Conservation (phyloP, 2,797 vertebrate genomes). For the Channa striata region DNA sequence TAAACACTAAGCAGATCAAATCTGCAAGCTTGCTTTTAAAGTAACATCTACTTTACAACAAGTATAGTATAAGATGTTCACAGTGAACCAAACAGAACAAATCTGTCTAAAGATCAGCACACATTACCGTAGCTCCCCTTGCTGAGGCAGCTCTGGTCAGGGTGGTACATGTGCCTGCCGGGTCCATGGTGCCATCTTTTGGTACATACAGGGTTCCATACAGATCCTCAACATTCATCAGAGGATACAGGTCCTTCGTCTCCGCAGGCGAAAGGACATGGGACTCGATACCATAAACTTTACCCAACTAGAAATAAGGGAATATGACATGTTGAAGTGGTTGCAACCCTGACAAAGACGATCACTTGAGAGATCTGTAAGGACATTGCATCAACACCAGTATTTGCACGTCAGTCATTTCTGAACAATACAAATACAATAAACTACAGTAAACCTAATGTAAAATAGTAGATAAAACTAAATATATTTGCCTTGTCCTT, state of each 20-base stretch:
- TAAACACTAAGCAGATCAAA: background rate
- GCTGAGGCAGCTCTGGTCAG: slow-evolving; percentile 89
- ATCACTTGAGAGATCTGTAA: background rate
- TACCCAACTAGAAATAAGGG: slow-evolving; percentile 87
- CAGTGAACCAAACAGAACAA: too few species aligned
- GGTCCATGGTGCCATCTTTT: slow-evolving; percentile 97
- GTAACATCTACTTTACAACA: background rate
- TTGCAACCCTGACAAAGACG: background rate
- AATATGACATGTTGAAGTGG: background rate
- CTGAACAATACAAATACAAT: too few species aligned
- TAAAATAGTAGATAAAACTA: too few species aligned
- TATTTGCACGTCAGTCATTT: too few species aligned
- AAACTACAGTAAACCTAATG: too few species aligned
- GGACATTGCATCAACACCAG: background rate
- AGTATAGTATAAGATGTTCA: background rate
- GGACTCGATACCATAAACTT: slow-evolving; percentile 95
- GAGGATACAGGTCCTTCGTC: slow-evolving; percentile 94
- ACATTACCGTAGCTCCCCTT: slow-evolving; percentile 89
- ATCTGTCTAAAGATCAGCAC: background rate
- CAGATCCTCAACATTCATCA: slow-evolving; percentile 95
- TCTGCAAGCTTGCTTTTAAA: background rate
- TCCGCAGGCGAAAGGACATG: slow-evolving; percentile 92
- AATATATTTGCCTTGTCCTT: too few species aligned
- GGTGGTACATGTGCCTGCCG: slow-evolving; percentile 93
- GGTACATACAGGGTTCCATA: slow-evolving; percentile 96